These are phyloP conservation scores for Silurus glanis DNA, from an alignment of 2,113 vertebrate species.

Conservation along the genomic window DNA sequence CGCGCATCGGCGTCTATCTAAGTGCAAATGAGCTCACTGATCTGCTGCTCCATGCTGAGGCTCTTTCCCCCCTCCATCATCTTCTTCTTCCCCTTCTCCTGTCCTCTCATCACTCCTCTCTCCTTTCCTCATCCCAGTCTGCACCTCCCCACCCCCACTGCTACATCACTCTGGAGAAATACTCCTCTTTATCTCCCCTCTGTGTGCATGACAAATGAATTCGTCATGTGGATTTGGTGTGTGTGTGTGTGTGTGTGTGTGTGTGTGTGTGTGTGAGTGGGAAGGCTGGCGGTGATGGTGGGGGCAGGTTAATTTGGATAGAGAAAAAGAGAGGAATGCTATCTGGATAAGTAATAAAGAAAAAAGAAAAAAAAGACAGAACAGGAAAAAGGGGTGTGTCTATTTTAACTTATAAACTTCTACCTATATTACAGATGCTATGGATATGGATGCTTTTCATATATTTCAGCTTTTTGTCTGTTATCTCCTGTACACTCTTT, in stretches of 20 bases:
- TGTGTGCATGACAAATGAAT: conserved; percentile 16
- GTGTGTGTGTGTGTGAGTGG: too few species aligned
- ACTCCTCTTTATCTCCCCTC: conserved; percentile 29
- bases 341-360: background rate
- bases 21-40: conserved; percentile 43
- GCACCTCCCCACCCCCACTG: background rate
- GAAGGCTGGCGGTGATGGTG: too few species aligned
- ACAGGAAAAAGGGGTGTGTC: background rate
- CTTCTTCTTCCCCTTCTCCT: conserved; percentile 4
- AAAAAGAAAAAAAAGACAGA: background rate
- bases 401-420: too few species aligned
- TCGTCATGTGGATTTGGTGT: background rate
- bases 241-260: too few species aligned
- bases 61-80: conserved; percentile 32
- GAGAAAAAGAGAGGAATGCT: conserved; percentile 12
- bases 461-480: too few species aligned
- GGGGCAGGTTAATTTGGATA: background rate
- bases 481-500: too few species aligned
- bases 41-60: background rate
- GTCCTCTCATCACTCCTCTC: background rate
- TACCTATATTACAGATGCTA: too few species aligned
- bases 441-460: too few species aligned
- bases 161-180: conserved; percentile 22
- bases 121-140: background rate
- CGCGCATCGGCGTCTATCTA: conserved; percentile 28